Conservation (phyloP, 2,888 invertebrate genomes). For the Blera fallax region DNA sequence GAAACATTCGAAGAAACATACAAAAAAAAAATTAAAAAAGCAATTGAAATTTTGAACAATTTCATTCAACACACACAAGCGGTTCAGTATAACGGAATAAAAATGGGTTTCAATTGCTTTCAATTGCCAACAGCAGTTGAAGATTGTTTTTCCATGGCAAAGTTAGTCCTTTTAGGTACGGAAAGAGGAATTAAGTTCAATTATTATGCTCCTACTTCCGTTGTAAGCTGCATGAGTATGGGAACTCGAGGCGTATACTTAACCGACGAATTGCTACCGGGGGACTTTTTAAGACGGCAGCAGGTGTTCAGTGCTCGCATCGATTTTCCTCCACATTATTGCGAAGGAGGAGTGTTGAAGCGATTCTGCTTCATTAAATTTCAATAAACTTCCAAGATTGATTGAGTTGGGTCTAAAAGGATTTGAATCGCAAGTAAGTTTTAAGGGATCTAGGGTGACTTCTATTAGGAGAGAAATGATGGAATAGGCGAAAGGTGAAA, state of each 20-base stretch:
- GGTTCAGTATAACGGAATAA: slow-evolving; percentile 7
- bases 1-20: slow-evolving; percentile 11
- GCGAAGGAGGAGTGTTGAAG: background rate
- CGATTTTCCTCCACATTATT: background rate
- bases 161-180: slow-evolving; percentile 53
- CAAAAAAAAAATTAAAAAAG: slow-evolving; percentile 2
- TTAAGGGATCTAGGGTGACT: background rate
- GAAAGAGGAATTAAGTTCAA: slow-evolving; percentile 56
- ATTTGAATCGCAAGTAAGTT: slow-evolving; percentile 20
- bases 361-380: slow-evolving; percentile 61
- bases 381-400: slow-evolving; percentile 56
- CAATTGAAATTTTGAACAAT: slow-evolving; percentile 68
- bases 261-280: background rate
- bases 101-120: slow-evolving; percentile 56
- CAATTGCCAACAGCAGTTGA: slow-evolving; percentile 55
- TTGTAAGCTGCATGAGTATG: background rate
- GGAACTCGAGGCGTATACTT: background rate
- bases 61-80: slow-evolving; percentile 57
- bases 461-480: background rate
- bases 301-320: background rate
- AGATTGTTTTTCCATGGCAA: slow-evolving; percentile 49
- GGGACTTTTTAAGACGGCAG: background rate
- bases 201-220: slow-evolving; percentile 39
- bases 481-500: background rate
- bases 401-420: slow-evolving; percentile 36